A percentile compares a stretch with the other conserved stretches of the same genome.
Evolutionary conservation across 2,113 vertebrate genomes (phyloP).

Genomic region (Euleptes europaea): DNA sequence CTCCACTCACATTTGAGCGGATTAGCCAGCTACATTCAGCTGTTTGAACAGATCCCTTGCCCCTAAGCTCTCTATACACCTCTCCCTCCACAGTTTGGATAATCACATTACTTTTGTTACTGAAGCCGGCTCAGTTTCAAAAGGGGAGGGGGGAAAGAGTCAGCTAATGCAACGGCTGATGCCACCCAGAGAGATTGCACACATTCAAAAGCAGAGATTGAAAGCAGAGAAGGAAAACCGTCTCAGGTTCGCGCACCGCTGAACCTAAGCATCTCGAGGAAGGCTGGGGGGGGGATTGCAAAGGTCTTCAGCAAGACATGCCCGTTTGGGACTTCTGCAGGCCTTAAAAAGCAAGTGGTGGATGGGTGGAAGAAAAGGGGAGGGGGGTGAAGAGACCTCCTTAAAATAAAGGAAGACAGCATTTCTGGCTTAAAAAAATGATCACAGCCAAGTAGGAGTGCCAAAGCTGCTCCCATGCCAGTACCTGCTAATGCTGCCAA

Average conservation of each 20-base stretch:
- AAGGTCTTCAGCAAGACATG: not conserved
- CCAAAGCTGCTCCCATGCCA: too few species aligned
- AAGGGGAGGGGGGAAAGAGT: conserved; percentile 44
- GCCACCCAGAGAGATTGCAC: conserved; percentile 85
- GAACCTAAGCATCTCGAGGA: conserved; percentile 37
- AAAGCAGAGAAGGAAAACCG: conserved; percentile 62
- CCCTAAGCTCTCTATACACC: conserved; percentile 82
- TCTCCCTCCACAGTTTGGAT: conserved; percentile 82
- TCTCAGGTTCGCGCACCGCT: conserved; percentile 71
- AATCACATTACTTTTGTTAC: conserved; percentile 97
- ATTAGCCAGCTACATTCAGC: conserved; percentile 87
- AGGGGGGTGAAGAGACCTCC: too few species aligned
- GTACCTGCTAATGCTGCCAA: too few species aligned
- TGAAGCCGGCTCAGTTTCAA: conserved; percentile 76
- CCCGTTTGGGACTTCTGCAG: not conserved
- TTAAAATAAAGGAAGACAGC: too few species aligned
- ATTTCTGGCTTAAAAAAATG: too few species aligned
- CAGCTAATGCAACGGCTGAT: conserved; percentile 82
- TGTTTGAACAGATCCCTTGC: conserved; percentile 79
- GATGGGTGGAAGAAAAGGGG: too few species aligned
- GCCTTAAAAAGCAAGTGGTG: not conserved
- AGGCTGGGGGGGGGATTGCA: not conserved
- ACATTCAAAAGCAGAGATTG: conserved; percentile 60
- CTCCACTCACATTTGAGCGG: conserved; percentile 82
- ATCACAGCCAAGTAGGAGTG: too few species aligned